These are phyloP conservation scores for Coracias cyanogaster DNA, from an alignment of 2,797 vertebrate species.

Conservation along the genomic window DNA sequence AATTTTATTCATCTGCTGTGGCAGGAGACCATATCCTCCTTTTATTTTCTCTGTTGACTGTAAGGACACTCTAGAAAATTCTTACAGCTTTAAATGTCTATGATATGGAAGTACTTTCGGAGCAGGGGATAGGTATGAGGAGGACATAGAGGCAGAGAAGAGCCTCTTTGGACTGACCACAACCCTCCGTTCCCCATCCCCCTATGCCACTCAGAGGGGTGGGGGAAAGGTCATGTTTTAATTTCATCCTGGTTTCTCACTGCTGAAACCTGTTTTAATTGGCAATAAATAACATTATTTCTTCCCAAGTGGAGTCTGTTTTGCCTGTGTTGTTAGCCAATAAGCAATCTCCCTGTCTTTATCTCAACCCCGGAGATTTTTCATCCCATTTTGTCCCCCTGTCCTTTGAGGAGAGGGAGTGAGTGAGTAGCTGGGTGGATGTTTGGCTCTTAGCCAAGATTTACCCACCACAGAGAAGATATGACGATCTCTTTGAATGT, in stretches of 20 bases:
- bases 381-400: not conserved
- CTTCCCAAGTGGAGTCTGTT: not conserved
- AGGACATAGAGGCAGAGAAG: not conserved
- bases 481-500: not conserved
- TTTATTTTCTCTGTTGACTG: not conserved
- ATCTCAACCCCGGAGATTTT: not conserved
- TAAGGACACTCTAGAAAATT: not conserved
- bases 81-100: not conserved
- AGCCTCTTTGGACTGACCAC: not conserved
- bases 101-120: not conserved
- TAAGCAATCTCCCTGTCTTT: not conserved
- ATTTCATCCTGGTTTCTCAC: not conserved
- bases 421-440: not conserved
- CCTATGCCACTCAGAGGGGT: accelerated
- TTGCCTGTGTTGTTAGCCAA: not conserved
- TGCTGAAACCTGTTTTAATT: not conserved
- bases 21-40: not conserved
- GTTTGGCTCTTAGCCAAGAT: not conserved
- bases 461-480: not conserved
- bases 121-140: not conserved
- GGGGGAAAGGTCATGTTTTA: not conserved
- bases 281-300: not conserved
- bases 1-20: not conserved
- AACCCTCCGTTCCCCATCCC: not conserved
- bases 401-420: not conserved